Base-by-base conservation (phyloP, 2,113 vertebrate species). In the Jacana jacana region DNA sequence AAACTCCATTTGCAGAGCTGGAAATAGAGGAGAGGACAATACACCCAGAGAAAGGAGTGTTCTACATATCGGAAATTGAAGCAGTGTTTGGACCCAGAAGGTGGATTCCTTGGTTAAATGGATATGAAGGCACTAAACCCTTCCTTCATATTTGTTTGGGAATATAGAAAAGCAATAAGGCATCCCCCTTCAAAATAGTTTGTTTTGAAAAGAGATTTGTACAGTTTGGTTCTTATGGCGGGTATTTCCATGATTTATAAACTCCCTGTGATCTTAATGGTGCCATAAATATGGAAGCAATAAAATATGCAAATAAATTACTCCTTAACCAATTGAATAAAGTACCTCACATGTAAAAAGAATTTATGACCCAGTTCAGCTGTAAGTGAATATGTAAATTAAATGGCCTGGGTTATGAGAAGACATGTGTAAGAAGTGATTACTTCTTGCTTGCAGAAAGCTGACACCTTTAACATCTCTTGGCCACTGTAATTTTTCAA, bases 241-340 rank as follows among this genome's bases (percentile, higher is more conserved):
- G 17, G 22, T 71, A 84, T 89, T 85, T 71, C 51, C 42, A 71
- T 81, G 48, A 87, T 88, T 79, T 71, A 81, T 84, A 79, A 75
- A 86, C 81, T 91, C 60, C 27, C 33, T 69, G 16, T 39, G 37
- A 66, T 78, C 55, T 55, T 94, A 81, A 92, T 60, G 69, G n/a
- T 55, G 18, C 11, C 37, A 37, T 92, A 92, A 96, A 92, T 75
- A 91, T 3, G 81, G 57, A 81, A 79, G 16, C 2, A 4, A 93
- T 93, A 84, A 93, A 96, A 92, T 84, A 86, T 71, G 73, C 42
- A 84, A 93, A 89, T 75, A 83, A 86, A 73, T 88, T 2, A 68
- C 57, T 79, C 69, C 60, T 42, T 84, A 93, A 79, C 17, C 22
- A 93, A 30, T 48, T 93, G 72, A 89, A 71, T 66, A 76, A 82